Conservation (phyloP, 2,797 vertebrate genomes). For the Zalophus californianus region DNA sequence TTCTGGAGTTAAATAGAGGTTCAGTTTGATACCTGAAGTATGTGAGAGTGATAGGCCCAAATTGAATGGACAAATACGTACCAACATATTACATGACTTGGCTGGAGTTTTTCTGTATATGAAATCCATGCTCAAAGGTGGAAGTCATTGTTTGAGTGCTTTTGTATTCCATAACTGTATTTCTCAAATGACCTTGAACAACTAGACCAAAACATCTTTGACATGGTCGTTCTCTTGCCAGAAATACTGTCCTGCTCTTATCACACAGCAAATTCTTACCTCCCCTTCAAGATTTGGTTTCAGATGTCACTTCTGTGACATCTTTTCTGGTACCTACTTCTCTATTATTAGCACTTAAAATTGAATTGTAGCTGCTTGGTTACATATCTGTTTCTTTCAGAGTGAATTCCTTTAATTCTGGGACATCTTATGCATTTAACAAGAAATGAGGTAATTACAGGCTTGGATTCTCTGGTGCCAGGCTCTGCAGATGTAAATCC, state of each 20-base stretch:
- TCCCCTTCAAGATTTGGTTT: background rate
- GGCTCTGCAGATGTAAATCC: background rate
- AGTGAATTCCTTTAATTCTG: slow-evolving; percentile 6
- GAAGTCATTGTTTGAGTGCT: background rate
- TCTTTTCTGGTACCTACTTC: background rate
- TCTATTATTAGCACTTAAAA: background rate
- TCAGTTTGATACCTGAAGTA: background rate
- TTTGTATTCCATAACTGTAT: background rate
- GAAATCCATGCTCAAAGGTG: background rate
- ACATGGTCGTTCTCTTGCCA: background rate
- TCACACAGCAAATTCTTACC: background rate
- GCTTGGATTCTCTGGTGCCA: background rate
- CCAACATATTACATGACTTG: background rate
- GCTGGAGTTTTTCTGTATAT: background rate
- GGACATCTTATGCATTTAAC: background rate
- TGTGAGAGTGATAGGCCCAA: background rate
- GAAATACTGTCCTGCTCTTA: background rate
- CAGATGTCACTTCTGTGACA: background rate
- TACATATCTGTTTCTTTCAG: background rate
- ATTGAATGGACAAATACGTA: background rate
- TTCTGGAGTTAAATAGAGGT: background rate
- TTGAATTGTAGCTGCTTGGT: background rate
- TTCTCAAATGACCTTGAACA: background rate
- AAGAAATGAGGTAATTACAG: background rate
- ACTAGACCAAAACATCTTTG: background rate